phyloP scores from a whole-genome alignment of 2,888 invertebrate genomes.

The Agonopterix alstromeriana region DNA sequence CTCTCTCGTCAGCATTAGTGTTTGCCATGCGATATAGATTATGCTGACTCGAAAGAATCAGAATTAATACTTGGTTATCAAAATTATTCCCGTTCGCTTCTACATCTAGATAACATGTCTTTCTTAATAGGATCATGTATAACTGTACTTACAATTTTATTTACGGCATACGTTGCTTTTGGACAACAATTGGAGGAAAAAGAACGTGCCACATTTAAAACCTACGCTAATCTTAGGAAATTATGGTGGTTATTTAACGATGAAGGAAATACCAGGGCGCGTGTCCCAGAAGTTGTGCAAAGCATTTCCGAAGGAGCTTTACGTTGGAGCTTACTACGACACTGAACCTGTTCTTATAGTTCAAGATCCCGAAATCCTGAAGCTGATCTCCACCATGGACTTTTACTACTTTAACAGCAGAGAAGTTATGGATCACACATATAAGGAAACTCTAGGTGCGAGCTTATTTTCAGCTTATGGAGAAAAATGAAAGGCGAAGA shows the following conservation, averaged over 20 bases:
- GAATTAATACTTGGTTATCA: too few species aligned
- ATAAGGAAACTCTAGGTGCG: constrained; percentile 31
- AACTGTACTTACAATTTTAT: background rate
- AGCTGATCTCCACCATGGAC: constrained; percentile 23
- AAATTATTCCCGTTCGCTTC: too few species aligned
- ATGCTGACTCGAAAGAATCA: too few species aligned
- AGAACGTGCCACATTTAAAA: background rate
- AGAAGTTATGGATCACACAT: constrained; percentile 26
- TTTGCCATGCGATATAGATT: too few species aligned
- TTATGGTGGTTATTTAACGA: background rate
- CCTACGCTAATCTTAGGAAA: background rate
- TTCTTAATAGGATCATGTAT: too few species aligned
- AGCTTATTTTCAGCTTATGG: constrained; percentile 42
- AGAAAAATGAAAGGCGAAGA: constrained; percentile 49
- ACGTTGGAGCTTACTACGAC: constrained; percentile 26
- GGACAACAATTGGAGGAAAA: constrained; percentile 1
- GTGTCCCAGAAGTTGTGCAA: constrained; percentile 19
- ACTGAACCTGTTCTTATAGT: constrained; percentile 27
- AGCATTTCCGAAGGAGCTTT: constrained; percentile 21
- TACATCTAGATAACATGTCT: too few species aligned
- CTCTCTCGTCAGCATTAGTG: too few species aligned
- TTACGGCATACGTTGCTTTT: background rate
- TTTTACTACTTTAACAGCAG: constrained; percentile 27
- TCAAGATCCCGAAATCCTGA: constrained; percentile 33
- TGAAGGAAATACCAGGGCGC: constrained; percentile 9